Evolutionary conservation across 1,140 invertebrate species (phyloP), one percentile per base, ranked within the genome.

Genomic region (Atopsyche davidsoni): DNA sequence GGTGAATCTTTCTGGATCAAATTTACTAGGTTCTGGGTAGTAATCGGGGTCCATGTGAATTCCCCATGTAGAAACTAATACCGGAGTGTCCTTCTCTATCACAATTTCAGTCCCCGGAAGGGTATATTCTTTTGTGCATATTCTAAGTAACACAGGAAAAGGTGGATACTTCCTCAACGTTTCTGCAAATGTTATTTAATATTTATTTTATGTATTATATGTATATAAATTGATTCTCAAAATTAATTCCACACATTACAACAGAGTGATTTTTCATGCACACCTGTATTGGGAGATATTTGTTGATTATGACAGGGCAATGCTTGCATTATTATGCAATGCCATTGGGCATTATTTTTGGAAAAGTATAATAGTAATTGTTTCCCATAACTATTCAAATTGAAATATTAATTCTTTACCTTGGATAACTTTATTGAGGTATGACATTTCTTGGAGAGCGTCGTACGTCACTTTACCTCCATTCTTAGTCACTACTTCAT

Each of bases 381-480:
- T 28, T 28, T 28, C 24, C 6, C 24, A 28, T n/a, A 28, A n/a
- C n/a, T n/a, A n/a, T n/a, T n/a, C 24, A 28, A 7, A 7, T 28
- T 28, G 24, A n/a, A 28, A 28, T n/a, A 7, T 28, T 28, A 28
- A 28, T 7, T 28, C 24, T n/a, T 32, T 48, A 71, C 68, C 70
- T 60, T 64, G 54, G n/a, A 75, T 59, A 11, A 72, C 64, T 58
- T 62, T 58, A 14, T 65, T 62, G 17, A 73, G 36, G 41, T 69
- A 69, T 16, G 52, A 60, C 63, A 72, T 66, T 32, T 67, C 62
- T 11, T 58, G 45, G 1, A 78, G 55, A 52, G 67, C 54, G 0
- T 78, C 77, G 35, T 80, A 79, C 0, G 67, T 70, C 0, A 77
- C 51, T 39, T 76, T 63, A 0, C 67, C 69, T 16, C 60, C 56